Conservation (phyloP, 1,140 invertebrate genomes). For the Aphidius gifuensis region DNA sequence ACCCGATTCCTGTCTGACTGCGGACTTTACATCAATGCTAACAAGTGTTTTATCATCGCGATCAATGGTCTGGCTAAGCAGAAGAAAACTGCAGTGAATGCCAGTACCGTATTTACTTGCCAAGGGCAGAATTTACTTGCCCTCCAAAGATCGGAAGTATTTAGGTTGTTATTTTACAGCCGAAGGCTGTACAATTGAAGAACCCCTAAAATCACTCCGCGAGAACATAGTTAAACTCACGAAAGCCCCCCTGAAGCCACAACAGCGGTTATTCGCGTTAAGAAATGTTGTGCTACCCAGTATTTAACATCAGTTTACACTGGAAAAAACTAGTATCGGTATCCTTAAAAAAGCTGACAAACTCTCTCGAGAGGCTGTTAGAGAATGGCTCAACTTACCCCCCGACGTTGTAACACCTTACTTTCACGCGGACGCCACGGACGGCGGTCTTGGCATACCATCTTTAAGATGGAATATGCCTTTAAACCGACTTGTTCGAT, state of each 20-base stretch:
- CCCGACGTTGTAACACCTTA: conserved; percentile 36
- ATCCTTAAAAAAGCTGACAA: too few species aligned
- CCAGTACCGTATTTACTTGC: conserved; percentile 8
- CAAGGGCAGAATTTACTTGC: background rate
- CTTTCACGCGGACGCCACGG: conserved; percentile 31
- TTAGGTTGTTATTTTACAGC: conserved; percentile 8
- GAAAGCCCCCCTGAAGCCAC: too few species aligned
- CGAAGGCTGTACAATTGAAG: too few species aligned
- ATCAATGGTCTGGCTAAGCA: conserved; percentile 28
- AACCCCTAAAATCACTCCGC: too few species aligned
- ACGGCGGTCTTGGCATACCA: conserved; percentile 28
- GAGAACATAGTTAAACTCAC: too few species aligned
- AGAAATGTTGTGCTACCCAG: too few species aligned
- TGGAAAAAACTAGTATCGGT: too few species aligned
- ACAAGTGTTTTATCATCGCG: conserved; percentile 39
- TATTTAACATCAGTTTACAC: too few species aligned
- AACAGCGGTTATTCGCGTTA: too few species aligned
- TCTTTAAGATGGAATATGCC: conserved; percentile 26
- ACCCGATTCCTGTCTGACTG: conserved; percentile 23
- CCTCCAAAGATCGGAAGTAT: conserved; percentile 14
- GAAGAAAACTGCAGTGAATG: conserved; percentile 22
- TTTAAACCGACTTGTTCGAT: background rate
- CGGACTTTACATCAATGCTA: conserved; percentile 38
- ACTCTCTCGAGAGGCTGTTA: too few species aligned
- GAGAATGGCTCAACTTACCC: background rate